Base-by-base conservation (phyloP, 2,113 vertebrate species). In the Corydoras sp. region DNA sequence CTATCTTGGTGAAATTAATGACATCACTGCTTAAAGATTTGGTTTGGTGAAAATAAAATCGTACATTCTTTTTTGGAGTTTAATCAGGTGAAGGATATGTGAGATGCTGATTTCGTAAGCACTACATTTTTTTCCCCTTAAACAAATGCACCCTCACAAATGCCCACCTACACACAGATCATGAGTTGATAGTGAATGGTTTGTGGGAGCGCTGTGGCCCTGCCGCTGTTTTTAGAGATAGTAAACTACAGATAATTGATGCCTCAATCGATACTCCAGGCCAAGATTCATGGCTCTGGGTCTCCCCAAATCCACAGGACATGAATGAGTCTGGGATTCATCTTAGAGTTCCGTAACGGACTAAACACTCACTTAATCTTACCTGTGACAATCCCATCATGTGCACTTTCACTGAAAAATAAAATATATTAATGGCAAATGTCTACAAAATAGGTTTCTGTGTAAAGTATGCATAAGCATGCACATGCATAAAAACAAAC, bases 221-320 rank as follows among this genome's bases (percentile, higher is more conserved):
- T 43, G 35, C 35, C 49, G 72, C 35, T 2, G 76, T 69, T 79
- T 75, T 68, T 54, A 55, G 58, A 69, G 54, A 76, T 62, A 71
- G 54, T 56, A 65, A 77, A 68, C 62, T 61, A 75, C 71, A 72
- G 68, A 65, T 72, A 76, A 81, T 83, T 72, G 79, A 71, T 83
- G 73, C 69, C 79, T 62, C 59, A 58, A 56, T 69, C 74, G 10
- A 61, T 86, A 85, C 81, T 85, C 83, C 72, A 66, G 74, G 63
- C 60, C 68, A 73, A 50, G 66, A 87, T 81, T 87, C 77, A 81
- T 62, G 69, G 81, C 69, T 76, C 62, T 54, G 70, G 60, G 58
- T 59, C 81, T 84, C 85, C 85, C 78, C 77, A 81, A 82, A 79
- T 55, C 80, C 78, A 75, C 76, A 73, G 75, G 78, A 77, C 68